A percentile compares a stretch with the other conserved stretches of the same genome.
These are phyloP conservation scores for Zenarchopterus dispar DNA, from an alignment of 2,797 vertebrate species.

Conservation along the genomic window DNA sequence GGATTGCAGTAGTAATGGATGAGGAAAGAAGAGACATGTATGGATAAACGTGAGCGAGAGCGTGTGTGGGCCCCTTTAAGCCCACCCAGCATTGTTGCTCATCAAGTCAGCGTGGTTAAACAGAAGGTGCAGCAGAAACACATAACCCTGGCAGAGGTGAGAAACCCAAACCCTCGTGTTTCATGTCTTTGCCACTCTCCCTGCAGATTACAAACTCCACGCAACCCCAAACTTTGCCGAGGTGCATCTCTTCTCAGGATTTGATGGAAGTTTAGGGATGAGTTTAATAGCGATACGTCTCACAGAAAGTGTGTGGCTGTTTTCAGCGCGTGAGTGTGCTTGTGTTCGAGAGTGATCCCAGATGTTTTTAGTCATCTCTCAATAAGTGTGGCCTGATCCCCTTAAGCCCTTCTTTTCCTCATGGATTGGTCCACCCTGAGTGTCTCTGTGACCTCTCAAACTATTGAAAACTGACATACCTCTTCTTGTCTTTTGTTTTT, in stretches of 20 bases:
- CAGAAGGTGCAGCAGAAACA: slow-evolving; percentile 49
- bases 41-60: slow-evolving; percentile 50
- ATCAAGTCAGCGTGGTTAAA: slow-evolving; percentile 62
- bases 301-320: slow-evolving; percentile 33
- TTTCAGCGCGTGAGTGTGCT: slow-evolving; percentile 51
- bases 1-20: slow-evolving; percentile 57
- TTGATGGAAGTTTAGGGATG: slow-evolving; percentile 66
- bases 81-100: slow-evolving; percentile 68
- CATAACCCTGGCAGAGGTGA: slow-evolving; percentile 8
- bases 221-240: slow-evolving; percentile 42
- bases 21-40: slow-evolving; percentile 66
- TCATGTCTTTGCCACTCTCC: slow-evolving; percentile 76
- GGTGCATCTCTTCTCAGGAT: slow-evolving; percentile 52
- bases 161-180: slow-evolving; percentile 64
- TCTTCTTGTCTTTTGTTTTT: slow-evolving; percentile 33
- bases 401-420: slow-evolving; percentile 72
- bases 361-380: slow-evolving; percentile 83
- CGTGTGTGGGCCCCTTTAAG: slow-evolving; percentile 64
- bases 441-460: slow-evolving; percentile 74
- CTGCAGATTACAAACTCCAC: slow-evolving; percentile 67
- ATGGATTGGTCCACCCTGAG: slow-evolving; percentile 72
- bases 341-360: slow-evolving; percentile 76
- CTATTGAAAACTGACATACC: slow-evolving; percentile 57
- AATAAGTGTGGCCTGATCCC: slow-evolving; percentile 82
- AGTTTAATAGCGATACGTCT: slow-evolving; percentile 39